Evolutionary conservation across 1,140 invertebrate species (phyloP), one percentile per base, ranked within the genome.

Genomic region (Diorhabda sublineata): DNA sequence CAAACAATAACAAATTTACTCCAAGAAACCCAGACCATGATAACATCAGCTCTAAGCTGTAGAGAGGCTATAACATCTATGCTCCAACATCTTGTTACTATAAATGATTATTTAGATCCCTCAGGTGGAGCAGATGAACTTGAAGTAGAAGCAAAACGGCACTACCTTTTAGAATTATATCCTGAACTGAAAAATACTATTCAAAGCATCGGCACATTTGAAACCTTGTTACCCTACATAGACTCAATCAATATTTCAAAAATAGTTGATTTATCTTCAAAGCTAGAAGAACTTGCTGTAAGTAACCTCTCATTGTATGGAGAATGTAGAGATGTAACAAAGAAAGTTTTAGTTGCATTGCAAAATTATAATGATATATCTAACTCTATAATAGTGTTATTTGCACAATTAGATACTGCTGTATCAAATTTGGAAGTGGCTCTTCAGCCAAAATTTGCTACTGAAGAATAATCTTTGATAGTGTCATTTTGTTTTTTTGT

Each of bases 91-190:
- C 72, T 80, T 70, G 66, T 68, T 8, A 73, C 72, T 66, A 72
- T 81, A 5, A 79, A 81, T 64, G 77, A 78, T 9, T 81, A 78
- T 70, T 73, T 81, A 47, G 76, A 80, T 71, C 80, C 80, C 5
- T 71, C 58, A 41, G 75, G 73, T 74, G 72, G 69, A 11, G 76
- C 75, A 62, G 75, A 74, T 61, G 73, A 75, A 47, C 52, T 80
- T n/a, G 77, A 79, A 67, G 67, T 76, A 5, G 76, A 78, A 64
- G 70, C 74, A 5, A 80, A 79, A 69, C 65, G 69, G 7, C 74
- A 80, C 57, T 80, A 78, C 68, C 58, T 81, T 59, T 61, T 81
- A 45, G 75, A 78, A 68, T 69, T 80, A 26, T 77, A 79, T 63
- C 75, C 78, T 0, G 79, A 80, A 67, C 70, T 81, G 42, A 78